Conservation (phyloP, 2,888 invertebrate species). For the Eristalis tenax region DNA sequence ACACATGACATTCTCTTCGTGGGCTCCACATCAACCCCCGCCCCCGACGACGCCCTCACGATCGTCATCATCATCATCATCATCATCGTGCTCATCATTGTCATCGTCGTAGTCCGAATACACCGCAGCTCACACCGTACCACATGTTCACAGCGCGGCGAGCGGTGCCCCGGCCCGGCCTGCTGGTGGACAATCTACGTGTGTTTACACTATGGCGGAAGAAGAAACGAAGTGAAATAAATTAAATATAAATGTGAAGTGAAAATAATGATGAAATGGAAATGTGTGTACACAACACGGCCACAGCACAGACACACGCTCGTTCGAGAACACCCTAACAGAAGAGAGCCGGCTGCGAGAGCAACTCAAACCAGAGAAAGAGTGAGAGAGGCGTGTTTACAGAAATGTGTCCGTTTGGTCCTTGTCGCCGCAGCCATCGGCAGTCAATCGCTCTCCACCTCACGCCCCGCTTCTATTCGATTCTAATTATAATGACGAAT, state of each 20-base stretch:
- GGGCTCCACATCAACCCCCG: background rate
- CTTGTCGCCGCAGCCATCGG: background rate
- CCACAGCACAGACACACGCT: background rate
- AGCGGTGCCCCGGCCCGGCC: background rate
- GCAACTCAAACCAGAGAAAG: too few species aligned
- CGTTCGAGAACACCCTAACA: background rate
- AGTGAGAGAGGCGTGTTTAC: background rate
- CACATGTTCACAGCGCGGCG: background rate
- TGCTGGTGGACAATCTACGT: slow-evolving; percentile 5
- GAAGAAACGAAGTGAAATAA: slow-evolving; percentile 67
- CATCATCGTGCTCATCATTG: background rate
- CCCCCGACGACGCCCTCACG: background rate
- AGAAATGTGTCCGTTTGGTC: slow-evolving; percentile 24
- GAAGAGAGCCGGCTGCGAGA: slow-evolving; percentile 5
- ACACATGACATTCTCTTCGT: slow-evolving; percentile 36
- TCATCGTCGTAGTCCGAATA: background rate
- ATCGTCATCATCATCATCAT: background rate
- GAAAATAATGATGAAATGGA: slow-evolving; percentile 62
- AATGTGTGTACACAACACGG: slow-evolving; percentile 30
- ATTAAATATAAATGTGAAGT: slow-evolving; percentile 64
- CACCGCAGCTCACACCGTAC: background rate
- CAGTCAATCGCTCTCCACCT: background rate
- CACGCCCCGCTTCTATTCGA: slow-evolving; percentile 7
- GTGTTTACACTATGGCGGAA: slow-evolving; percentile 64
- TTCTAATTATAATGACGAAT: slow-evolving; percentile 57